These are phyloP conservation scores for Salticus scenicus DNA, from an alignment of 2,888 invertebrate species.

Conservation along the genomic window DNA sequence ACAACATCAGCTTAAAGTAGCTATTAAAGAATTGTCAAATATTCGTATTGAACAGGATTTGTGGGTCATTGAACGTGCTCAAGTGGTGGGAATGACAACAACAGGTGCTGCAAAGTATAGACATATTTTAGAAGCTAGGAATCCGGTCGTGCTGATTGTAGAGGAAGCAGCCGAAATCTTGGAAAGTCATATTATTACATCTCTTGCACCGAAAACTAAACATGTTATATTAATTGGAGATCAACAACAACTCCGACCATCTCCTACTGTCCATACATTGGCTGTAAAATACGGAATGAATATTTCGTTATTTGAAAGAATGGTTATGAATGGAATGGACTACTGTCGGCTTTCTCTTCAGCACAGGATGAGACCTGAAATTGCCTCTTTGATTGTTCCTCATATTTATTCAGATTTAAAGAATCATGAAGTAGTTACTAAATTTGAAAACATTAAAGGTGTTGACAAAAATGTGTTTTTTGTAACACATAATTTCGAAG, in stretches of 20 bases:
- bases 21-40: constrained; percentile 29
- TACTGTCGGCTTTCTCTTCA: constrained; percentile 75
- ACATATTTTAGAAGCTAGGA: constrained; percentile 80
- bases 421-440: constrained; percentile 72
- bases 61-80: constrained; percentile 26
- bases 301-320: constrained; percentile 76
- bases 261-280: constrained; percentile 75
- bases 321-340: constrained; percentile 74
- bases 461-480: constrained; percentile 74
- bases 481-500: constrained; percentile 69
- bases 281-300: constrained; percentile 76
- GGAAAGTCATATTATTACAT: constrained; percentile 88
- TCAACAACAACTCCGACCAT: constrained; percentile 78
- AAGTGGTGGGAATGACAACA: constrained; percentile 85
- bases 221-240: constrained; percentile 86
- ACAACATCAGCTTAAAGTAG: constrained; percentile 20
- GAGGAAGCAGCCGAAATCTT: constrained; percentile 93
- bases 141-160: constrained; percentile 81
- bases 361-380: constrained; percentile 76
- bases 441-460: constrained; percentile 73
- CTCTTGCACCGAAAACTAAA: constrained; percentile 83
- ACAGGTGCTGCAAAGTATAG: constrained; percentile 84
- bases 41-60: constrained; percentile 48
- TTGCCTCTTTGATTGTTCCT: constrained; percentile 74
- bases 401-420: constrained; percentile 74